Percentiles rank a stretch among this genome's conserved stretches.
Conservation (phyloP, 2,797 vertebrate genomes). For the Oophaga sylvatica region DNA sequence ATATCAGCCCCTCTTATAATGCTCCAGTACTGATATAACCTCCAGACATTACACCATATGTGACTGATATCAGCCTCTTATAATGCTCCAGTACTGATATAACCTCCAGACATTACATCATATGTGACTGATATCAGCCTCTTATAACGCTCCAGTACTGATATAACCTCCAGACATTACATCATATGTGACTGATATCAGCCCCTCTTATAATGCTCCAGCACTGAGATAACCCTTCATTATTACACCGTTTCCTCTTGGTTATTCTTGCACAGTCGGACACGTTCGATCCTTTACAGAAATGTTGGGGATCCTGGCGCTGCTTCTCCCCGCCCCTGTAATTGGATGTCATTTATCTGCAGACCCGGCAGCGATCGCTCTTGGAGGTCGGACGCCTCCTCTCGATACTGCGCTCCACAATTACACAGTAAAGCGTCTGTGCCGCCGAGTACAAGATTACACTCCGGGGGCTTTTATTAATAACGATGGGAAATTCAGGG, state of each 20-base stretch:
- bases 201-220: background rate
- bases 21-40: no score
- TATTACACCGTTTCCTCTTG: background rate
- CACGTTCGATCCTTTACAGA: conserved; percentile 20
- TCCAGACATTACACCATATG: no score
- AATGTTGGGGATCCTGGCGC: background rate
- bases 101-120: no score
- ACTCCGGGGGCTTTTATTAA: background rate
- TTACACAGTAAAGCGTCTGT: background rate
- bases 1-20: no score
- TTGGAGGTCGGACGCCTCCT: background rate
- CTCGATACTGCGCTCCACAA: background rate
- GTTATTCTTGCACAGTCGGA: conserved; percentile 30
- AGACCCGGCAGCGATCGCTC: background rate
- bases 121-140: no score
- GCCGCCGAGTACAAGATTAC: background rate
- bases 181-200: no score
- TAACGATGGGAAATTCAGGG: background rate
- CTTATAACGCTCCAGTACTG: no score
- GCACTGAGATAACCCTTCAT: background rate
- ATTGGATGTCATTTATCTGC: conserved; percentile 49
- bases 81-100: no score
- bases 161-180: no score
- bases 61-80: no score
- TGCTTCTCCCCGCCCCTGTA: background rate